These are phyloP conservation scores for Spinibarbus caldwelli DNA, from an alignment of 2,797 vertebrate species.

Conservation along the genomic window DNA sequence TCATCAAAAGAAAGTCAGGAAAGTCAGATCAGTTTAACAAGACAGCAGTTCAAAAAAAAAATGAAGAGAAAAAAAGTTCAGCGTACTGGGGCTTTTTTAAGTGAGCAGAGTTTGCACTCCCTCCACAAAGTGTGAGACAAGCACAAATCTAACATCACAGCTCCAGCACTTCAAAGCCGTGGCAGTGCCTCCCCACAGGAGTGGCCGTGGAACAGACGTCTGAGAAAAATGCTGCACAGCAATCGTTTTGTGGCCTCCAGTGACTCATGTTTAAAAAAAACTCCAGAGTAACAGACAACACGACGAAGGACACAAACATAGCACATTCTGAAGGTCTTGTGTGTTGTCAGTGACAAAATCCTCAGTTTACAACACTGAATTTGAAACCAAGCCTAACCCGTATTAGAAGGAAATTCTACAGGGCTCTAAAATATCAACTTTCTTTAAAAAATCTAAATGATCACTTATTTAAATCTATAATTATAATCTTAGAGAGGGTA, in stretches of 20 bases:
- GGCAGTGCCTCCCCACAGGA: constrained; percentile 40
- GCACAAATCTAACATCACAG: constrained; percentile 49
- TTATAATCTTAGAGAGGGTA: constrained; percentile 4
- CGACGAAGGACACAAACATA: constrained; percentile 24
- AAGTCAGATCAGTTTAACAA: constrained; percentile 33
- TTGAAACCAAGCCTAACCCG: background rate
- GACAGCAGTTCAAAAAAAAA: constrained; percentile 30
- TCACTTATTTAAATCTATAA: background rate
- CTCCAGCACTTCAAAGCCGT: constrained; percentile 45
- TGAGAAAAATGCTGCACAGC: constrained; percentile 32
- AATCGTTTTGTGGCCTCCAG: constrained; percentile 36
- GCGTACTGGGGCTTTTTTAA: constrained; percentile 33
- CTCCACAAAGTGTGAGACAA: constrained; percentile 45
- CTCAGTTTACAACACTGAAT: background rate
- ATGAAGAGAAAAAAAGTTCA: background rate
- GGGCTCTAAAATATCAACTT: background rate
- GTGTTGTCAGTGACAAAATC: background rate
- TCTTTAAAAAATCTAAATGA: background rate
- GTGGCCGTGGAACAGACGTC: constrained; percentile 36
- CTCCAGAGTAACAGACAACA: constrained; percentile 14
- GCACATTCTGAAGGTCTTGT: constrained; percentile 10
- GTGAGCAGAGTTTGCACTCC: constrained; percentile 14
- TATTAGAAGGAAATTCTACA: background rate
- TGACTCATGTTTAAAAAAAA: constrained; percentile 25
- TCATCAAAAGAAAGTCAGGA: constrained; percentile 38